Evolutionary conservation across 1,140 invertebrate species (phyloP), one percentile per base, ranked within the genome.

Genomic region (Hypothenemus hampei): DNA sequence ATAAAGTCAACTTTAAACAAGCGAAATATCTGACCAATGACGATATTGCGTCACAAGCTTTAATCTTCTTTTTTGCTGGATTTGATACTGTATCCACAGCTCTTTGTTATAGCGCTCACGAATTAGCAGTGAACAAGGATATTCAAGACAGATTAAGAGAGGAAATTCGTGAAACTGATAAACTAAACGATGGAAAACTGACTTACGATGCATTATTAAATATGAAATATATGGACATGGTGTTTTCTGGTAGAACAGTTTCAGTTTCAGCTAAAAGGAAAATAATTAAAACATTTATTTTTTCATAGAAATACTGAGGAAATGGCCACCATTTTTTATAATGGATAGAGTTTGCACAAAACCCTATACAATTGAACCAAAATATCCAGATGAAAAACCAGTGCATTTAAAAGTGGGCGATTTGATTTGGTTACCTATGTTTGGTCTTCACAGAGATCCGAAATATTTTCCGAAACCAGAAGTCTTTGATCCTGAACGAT

Each of bases 1-100:
- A 20, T 10, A 41, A 41, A 10, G 1, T 46, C 22, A 10, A 18
- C n/a, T n/a, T n/a, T 47, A 4, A 16, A 49, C 31, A 23, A 36
- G 29, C 19, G 6, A 13, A 5, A 40, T 13, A 57, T 6, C 13
- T 60, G 3, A 60, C 58, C 22, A 52, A 63, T 37, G 26, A 55
- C 62, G 69, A 37, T 66, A 69, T 44, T 37, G 58, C 53, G 0
- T 75, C 77, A 1, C 79, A 82, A 65, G 77, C 77, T 7, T 70
- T 80, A 22, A 59, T 81, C 0, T 82, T 83, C 59, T 79, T 82
- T 60, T 62, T 84, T 16, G 83, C 81, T 20, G 83, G 84, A 16
- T 83, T 77, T 61, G 81, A 83, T 33, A 80, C 81, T 0, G 73
- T 70, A 0, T 71, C 71, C 10, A 60, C 65, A 1, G 20, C 61